Base-by-base conservation (phyloP, 2,113 vertebrate genomes). In the Prunella himalayana region DNA sequence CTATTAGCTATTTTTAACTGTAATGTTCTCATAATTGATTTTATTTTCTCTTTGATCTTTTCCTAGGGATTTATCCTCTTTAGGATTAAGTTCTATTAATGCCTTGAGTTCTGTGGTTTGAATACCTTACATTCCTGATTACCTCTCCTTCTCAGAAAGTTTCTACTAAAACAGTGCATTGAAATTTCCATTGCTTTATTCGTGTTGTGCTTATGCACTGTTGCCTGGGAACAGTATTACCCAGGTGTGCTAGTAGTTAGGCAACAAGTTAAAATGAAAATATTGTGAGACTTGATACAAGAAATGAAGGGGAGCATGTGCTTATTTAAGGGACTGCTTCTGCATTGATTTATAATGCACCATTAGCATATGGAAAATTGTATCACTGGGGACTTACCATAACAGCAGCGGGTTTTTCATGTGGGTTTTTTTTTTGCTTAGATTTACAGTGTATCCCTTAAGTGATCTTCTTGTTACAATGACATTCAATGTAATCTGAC, bases 241-340 rank as follows among this genome's bases (percentile, higher is more conserved):
- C 93, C 96, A 97, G 97, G 92, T 97, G 95, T 96, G 87, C 89
- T 92, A 88, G 93, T 97, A 92, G 96, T 96, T 90, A 96, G 95
- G 97, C 95, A 97, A 97, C 93, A 91, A 92, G 78, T 95, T 94
- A 91, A 97, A 94, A 72, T 91, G 77, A 90, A 96, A 95, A 95
- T 91, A 91, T 59, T 90, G 65, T 95, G 92, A 82, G 91, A 90
- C 61, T 96, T 89, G 72, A 86, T 90, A 81, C 78, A 80, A 96
- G 72, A 86, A 90, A 95, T 92, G 47, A 68, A 61, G 35, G 66
- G 70, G 54, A 96, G 72, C 61, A 68, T 28, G 69, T 65, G 66
- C 77, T 92, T 90, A 87, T 69, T 86, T 89, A 83, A 84, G 35
- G 61, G 53, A 22, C 30, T 93, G 45, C 37, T 37, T 83, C 63